Evolutionary conservation across 2,113 vertebrate genomes (phyloP).

Genomic region (Peromyscus leucopus): DNA sequence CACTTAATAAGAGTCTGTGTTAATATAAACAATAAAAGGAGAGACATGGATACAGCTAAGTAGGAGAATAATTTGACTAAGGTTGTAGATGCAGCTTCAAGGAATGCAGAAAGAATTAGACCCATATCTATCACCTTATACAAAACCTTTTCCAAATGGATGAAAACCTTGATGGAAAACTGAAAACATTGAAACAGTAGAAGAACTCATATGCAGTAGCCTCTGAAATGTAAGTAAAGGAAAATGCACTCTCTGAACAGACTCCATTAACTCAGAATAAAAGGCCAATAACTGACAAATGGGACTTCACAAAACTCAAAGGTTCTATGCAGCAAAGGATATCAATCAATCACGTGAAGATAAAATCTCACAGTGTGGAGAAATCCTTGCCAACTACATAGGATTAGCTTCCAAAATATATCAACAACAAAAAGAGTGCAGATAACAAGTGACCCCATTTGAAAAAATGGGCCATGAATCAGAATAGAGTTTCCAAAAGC

Average conservation of each 20-base stretch:
- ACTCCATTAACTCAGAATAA: background rate
- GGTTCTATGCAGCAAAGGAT: background rate
- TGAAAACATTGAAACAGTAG: background rate
- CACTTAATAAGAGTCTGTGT: background rate
- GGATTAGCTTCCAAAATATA: background rate
- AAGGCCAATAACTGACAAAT: background rate
- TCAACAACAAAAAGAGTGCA: background rate
- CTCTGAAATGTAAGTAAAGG: background rate
- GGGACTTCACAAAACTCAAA: background rate
- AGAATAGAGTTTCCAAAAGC: background rate
- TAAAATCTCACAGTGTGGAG: background rate
- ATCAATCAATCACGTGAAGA: background rate
- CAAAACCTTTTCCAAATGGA: background rate
- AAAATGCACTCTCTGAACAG: background rate
- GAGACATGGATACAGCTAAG: no score
- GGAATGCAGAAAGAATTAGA: background rate
- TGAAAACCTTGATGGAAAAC: background rate
- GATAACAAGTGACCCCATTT: background rate
- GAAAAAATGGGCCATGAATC: background rate
- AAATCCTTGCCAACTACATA: background rate
- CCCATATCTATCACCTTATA: background rate
- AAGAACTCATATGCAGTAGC: background rate
- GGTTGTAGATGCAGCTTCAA: no score
- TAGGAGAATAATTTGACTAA: background rate
- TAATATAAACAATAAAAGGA: background rate